These are phyloP conservation scores for Stegana nigrithorax DNA, from an alignment of 2,888 invertebrate genomes.

Conservation along the genomic window DNA sequence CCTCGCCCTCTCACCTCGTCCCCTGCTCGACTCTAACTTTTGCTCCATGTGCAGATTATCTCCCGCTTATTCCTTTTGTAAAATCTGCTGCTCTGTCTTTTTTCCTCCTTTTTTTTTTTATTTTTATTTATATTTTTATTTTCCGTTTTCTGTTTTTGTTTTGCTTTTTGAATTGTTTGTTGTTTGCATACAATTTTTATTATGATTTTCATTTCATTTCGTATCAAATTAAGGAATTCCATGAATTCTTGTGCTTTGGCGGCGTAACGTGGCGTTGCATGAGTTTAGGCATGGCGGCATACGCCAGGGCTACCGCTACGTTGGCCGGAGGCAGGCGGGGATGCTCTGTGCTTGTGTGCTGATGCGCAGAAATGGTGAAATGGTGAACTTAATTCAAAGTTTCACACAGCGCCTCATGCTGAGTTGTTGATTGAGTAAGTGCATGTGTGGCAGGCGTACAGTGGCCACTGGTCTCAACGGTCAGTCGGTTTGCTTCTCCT, in stretches of 20 bases:
- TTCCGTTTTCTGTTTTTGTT: not conserved
- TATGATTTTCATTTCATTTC: conserved; percentile 22
- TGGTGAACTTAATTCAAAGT: no score
- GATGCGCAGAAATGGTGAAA: not conserved
- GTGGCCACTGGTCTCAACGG: no score
- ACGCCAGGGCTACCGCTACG: no score
- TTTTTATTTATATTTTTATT: not conserved
- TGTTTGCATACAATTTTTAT: conserved; percentile 10
- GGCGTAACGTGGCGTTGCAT: not conserved
- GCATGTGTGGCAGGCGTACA: no score
- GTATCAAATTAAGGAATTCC: conserved; percentile 22
- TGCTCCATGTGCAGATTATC: no score
- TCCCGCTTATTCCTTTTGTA: no score
- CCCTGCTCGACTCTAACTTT: not conserved
- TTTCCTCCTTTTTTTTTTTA: not conserved
- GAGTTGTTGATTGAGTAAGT: no score
- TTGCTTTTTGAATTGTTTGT: not conserved
- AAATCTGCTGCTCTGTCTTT: not conserved
- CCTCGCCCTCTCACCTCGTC: not conserved
- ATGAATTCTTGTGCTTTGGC: conserved; percentile 19
- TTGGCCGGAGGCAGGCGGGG: no score
- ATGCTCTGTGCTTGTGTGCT: no score
- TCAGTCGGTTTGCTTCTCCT: no score
- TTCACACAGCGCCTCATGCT: no score
- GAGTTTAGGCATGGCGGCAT: not conserved